Percentiles rank a stretch among this genome's conserved stretches.
These are phyloP conservation scores for Gari tellinella DNA, from an alignment of 2,888 invertebrate genomes.

Conservation along the genomic window DNA sequence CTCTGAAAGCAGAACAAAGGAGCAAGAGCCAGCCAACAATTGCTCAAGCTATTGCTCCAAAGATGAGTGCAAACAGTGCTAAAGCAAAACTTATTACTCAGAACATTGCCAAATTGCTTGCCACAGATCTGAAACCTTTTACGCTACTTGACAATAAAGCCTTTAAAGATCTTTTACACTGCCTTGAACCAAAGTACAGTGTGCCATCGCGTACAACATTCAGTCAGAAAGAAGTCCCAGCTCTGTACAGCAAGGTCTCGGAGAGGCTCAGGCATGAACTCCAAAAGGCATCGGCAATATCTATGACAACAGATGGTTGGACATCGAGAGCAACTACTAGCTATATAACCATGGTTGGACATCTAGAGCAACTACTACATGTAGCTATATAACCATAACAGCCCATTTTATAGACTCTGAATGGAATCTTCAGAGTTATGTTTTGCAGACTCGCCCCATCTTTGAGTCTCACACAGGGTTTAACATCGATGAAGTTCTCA, in stretches of 20 bases:
- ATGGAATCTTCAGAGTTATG: conserved; percentile 8
- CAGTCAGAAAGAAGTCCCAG: conserved; percentile 29
- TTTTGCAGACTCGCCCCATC: conserved; percentile 7
- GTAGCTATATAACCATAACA: conserved; percentile 19
- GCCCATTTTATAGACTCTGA: conserved; percentile 15
- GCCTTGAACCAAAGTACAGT: conserved; percentile 25
- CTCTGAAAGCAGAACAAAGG: too few species aligned
- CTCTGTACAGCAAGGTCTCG: conserved; percentile 1
- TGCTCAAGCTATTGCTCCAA: too few species aligned
- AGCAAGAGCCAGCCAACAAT: too few species aligned
- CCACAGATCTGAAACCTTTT: conserved; percentile 26
- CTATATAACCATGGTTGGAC: conserved; percentile 24
- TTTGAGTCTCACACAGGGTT: conserved; percentile 26
- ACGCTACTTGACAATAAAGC: conserved; percentile 22
- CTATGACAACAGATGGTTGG: conserved; percentile 22
- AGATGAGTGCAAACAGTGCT: too few species aligned
- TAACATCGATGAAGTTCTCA: conserved; percentile 22
- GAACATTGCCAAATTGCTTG: conserved; percentile 8
- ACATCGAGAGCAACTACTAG: conserved; percentile 21
- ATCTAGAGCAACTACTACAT: conserved; percentile 14
- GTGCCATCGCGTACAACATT: conserved; percentile 30
- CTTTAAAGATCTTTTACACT: conserved; percentile 25
- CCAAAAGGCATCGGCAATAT: background rate
- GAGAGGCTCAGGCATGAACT: conserved; percentile 1
- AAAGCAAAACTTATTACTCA: too few species aligned